phyloP scores from a whole-genome alignment of 2,113 vertebrate genomes.

The Conger conger region DNA sequence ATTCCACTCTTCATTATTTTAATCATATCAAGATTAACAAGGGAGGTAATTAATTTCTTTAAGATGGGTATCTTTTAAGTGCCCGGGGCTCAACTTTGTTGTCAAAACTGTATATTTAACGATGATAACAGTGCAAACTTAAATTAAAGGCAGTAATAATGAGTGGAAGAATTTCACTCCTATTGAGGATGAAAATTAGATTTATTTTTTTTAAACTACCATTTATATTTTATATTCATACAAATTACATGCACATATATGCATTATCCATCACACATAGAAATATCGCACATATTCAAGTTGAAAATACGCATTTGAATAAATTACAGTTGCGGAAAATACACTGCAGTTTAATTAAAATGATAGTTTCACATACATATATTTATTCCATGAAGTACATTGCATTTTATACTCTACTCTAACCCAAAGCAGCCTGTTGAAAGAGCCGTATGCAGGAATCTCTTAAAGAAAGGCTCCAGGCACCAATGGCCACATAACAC shows the following conservation, averaged over 20 bases:
- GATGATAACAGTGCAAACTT: slow-evolving; percentile 75
- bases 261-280: not conserved
- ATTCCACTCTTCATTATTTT: slow-evolving; percentile 76
- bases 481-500: not conserved
- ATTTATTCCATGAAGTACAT: not conserved
- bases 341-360: slow-evolving; percentile 17
- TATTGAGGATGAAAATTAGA: slow-evolving; percentile 53
- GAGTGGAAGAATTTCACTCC: slow-evolving; percentile 52
- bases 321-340: slow-evolving; percentile 6
- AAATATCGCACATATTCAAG: not conserved
- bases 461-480: not conserved
- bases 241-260: slow-evolving; percentile 24
- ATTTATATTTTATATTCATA: slow-evolving; percentile 51
- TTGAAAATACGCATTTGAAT: not conserved
- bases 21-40: slow-evolving; percentile 84
- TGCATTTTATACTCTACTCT: not conserved
- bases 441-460: not conserved
- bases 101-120: slow-evolving; percentile 82
- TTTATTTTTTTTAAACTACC: slow-evolving; percentile 58
- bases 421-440: not conserved
- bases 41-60: slow-evolving; percentile 85
- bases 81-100: slow-evolving; percentile 77
- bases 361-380: not conserved
- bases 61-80: slow-evolving; percentile 75
- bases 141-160: slow-evolving; percentile 62